These are phyloP conservation scores for Oryzias melastigma DNA, from an alignment of 2,113 vertebrate genomes.

Conservation along the genomic window DNA sequence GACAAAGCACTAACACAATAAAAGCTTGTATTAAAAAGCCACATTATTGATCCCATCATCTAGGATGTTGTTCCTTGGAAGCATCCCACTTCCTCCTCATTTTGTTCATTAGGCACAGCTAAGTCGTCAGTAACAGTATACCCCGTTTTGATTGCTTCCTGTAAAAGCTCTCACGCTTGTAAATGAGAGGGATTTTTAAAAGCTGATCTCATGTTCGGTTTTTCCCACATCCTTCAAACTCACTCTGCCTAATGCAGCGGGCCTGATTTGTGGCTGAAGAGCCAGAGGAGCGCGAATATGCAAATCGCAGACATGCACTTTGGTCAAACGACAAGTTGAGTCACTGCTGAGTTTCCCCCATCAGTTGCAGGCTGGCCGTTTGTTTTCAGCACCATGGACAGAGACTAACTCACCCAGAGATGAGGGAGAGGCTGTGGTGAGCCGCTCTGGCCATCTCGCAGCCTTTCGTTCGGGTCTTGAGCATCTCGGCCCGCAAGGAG, in stretches of 20 bases:
- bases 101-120: conserved; percentile 44
- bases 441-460: conserved; percentile 92
- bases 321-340: conserved; percentile 28
- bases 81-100: conserved; percentile 29
- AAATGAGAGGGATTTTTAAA: conserved; percentile 38
- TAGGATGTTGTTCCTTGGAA: conserved; percentile 13
- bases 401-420: conserved; percentile 87
- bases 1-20: conserved; percentile 2
- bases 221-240: background rate
- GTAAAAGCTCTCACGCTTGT: conserved; percentile 12
- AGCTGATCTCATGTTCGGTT: conserved; percentile 27
- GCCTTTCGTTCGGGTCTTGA: conserved; percentile 90
- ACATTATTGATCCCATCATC: conserved; percentile 33
- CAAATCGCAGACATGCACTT: conserved; percentile 26
- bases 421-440: conserved; percentile 91
- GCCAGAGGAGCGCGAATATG: conserved; percentile 28
- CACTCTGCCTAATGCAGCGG: conserved; percentile 5
- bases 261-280: conserved; percentile 19
- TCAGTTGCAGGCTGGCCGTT: background rate
- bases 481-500: conserved; percentile 87
- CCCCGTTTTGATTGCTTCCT: conserved; percentile 42
- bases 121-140: conserved; percentile 34
- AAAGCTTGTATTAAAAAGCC: conserved; percentile 3
- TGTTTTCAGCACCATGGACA: conserved; percentile 45
- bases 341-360: background rate